phyloP scores from a whole-genome alignment of 1,140 invertebrate genomes.

The Drosophila ambigua region DNA sequence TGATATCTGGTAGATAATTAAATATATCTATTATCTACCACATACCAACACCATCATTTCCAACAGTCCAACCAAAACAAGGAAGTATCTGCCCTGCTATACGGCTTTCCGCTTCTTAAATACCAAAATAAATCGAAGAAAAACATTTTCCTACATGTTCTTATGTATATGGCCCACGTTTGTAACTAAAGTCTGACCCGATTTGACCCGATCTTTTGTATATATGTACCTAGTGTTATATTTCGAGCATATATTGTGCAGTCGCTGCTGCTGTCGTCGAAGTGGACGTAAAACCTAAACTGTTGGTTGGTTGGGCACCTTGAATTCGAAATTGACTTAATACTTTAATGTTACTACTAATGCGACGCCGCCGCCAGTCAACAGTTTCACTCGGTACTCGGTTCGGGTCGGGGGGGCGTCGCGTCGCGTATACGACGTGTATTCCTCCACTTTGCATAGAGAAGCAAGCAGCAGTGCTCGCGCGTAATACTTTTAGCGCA shows the following conservation, averaged over 20 bases:
- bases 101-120: too few species aligned
- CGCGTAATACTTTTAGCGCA: slow-evolving; percentile 48
- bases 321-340: slow-evolving; percentile 54
- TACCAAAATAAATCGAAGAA: too few species aligned
- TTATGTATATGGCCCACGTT: too few species aligned
- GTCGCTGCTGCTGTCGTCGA: not conserved
- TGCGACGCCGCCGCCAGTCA: too few species aligned
- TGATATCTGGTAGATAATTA: too few species aligned
- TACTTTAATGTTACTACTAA: slow-evolving; percentile 49
- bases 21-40: too few species aligned
- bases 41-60: too few species aligned
- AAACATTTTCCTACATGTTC: too few species aligned
- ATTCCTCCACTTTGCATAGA: slow-evolving; percentile 36
- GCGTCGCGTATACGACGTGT: slow-evolving; percentile 15
- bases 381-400: too few species aligned
- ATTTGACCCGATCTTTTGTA: slow-evolving; percentile 14
- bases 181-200: not conserved
- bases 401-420: not conserved
- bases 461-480: slow-evolving; percentile 9
- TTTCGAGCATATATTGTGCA: not conserved
- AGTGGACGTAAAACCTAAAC: slow-evolving; percentile 7
- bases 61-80: too few species aligned
- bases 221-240: slow-evolving; percentile 5
- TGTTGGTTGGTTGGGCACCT: slow-evolving; percentile 28
- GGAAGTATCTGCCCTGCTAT: too few species aligned